A percentile compares a stretch with the other conserved stretches of the same genome.
phyloP scores from a whole-genome alignment of 2,797 vertebrate genomes.

The Enteromius viviparus region DNA sequence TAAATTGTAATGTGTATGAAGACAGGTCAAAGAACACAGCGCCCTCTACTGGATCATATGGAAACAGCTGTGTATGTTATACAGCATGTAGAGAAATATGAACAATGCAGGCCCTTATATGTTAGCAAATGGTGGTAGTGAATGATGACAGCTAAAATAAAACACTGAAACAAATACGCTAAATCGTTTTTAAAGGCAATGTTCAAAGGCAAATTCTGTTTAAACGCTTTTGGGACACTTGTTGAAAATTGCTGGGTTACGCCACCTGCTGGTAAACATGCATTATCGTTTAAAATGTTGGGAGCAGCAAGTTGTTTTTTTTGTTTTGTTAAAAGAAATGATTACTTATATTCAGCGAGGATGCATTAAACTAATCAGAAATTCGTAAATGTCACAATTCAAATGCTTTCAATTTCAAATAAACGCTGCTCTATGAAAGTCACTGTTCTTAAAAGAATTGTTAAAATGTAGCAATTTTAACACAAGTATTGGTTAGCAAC shows the following conservation, averaged over 20 bases:
- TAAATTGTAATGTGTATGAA: not conserved
- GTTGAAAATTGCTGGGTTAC: constrained; percentile 43
- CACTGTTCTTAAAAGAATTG: not conserved
- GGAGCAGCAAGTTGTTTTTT: not conserved
- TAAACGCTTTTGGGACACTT: constrained; percentile 18
- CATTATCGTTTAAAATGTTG: not conserved
- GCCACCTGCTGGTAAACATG: constrained; percentile 72
- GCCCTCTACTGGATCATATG: not conserved
- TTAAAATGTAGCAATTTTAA: not conserved
- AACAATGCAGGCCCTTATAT: not conserved
- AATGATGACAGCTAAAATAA: not conserved
- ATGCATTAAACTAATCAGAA: not conserved
- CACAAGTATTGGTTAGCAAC: not conserved
- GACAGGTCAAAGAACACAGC: constrained; percentile 21
- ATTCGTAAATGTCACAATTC: not conserved
- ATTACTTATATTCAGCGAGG: not conserved
- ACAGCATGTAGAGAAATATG: not conserved
- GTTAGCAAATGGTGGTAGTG: not conserved
- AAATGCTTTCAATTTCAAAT: not conserved
- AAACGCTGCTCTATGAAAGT: not conserved
- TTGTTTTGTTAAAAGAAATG: not conserved
- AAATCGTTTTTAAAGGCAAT: not conserved
- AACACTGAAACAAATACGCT: not conserved
- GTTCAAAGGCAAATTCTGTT: constrained; percentile 13
- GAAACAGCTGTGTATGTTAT: not conserved